Conservation (phyloP, 2,113 vertebrate species). For the Pterocles burchelli region DNA sequence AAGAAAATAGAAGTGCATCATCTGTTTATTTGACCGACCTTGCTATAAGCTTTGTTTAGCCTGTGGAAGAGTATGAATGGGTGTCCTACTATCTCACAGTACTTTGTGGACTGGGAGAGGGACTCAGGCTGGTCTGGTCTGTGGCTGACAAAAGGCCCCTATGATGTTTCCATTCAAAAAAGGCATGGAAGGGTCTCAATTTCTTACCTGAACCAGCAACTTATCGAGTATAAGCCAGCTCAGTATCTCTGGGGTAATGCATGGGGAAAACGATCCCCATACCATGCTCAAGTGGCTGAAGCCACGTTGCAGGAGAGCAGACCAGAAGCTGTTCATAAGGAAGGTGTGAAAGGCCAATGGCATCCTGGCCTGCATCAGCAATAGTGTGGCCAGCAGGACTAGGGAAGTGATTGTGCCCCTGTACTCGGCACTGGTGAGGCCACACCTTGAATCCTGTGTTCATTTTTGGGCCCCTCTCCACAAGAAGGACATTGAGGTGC, state of each 20-base stretch:
- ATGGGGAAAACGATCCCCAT: neutral
- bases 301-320: neutral
- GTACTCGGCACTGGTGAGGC: too few relatives aligned
- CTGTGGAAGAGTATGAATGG: neutral
- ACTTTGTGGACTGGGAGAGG: neutral
- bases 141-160: neutral
- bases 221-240: neutral
- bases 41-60: neutral
- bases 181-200: neutral
- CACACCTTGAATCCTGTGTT: too few relatives aligned
- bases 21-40: neutral
- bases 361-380: too few relatives aligned
- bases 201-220: neutral
- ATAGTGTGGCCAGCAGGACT: too few relatives aligned
- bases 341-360: neutral
- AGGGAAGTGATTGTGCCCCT: too few relatives aligned
- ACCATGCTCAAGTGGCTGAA: neutral
- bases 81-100: neutral
- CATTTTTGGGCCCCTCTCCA: too few relatives aligned
- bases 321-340: neutral
- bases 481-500: too few relatives aligned
- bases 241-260: neutral
- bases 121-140: neutral
- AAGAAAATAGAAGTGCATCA: neutral
- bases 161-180: neutral